Base-by-base conservation (phyloP, 2,797 vertebrate species). In the Mormyrops attenuatus region DNA sequence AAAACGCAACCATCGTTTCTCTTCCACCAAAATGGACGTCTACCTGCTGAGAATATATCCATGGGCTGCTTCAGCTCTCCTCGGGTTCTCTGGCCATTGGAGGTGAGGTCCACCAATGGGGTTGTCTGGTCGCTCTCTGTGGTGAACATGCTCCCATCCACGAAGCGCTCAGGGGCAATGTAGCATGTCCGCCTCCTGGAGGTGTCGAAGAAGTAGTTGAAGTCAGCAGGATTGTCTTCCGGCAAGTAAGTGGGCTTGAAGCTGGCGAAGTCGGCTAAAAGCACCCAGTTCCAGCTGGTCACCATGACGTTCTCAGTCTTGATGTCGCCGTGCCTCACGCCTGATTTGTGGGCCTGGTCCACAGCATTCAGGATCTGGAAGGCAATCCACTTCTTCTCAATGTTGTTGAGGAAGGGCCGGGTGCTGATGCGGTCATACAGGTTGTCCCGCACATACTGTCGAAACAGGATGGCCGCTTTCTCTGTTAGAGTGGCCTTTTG, bases 21-120 rank as follows among this genome's bases (percentile, higher is more conserved):
- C 63, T 69, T 15, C 63, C 63, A 22, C 17, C 7, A 0, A n/a
- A 41, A 87, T 30, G 50, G 26, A 30, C 0, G 47, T 84, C 85
- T 95, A 98, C 98, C 98, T 97, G 98, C 98, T 34, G 98, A 99
- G 95, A 99, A 99, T 92, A 99, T 99, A 93, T 99, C 98, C 98
- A 99, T 99, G 85, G 98, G 96, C 90, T 97, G 96, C 90, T 96
- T 97, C 85, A 99, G 95, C 80, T 99, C 98, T 88, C 98, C 98
- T 87, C 98, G 92, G 8, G 97, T 97, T 90, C 97, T 95, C 94
- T 99, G 98, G 92, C 97, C 98, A 95, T 97, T 99, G 52, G 95
- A 98, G 57, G 96, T 96, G 88, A 99, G 95, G 92, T 99, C 98
- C 85, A 99, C 97, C 88, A 99, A 94, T 0, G 98, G 98, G 2